Conservation (phyloP, 2,113 vertebrate genomes). For the Oenanthe melanoleuca region DNA sequence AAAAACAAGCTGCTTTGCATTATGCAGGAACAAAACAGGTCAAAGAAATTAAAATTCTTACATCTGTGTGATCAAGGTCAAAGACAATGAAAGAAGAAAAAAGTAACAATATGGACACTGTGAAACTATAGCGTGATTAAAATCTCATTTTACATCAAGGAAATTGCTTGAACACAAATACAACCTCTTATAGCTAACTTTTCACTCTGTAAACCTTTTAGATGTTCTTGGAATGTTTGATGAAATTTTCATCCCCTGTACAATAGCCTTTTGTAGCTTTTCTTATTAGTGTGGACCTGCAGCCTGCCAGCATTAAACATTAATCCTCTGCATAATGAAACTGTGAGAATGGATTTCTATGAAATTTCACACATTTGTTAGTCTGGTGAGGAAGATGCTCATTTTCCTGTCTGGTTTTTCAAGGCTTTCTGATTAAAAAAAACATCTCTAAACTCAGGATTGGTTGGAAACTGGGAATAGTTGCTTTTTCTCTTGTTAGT, state of each 20-base stretch:
- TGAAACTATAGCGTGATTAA: slow-evolving; percentile 21
- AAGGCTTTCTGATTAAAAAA: slow-evolving; percentile 43
- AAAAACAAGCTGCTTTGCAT: not conserved
- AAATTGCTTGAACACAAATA: slow-evolving; percentile 51
- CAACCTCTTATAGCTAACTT: slow-evolving; percentile 32
- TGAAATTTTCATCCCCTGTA: slow-evolving; percentile 55
- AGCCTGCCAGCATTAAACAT: slow-evolving; percentile 62
- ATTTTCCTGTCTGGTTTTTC: slow-evolving; percentile 52
- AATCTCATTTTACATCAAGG: slow-evolving; percentile 11
- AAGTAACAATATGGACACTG: not conserved
- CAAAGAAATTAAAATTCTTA: not conserved
- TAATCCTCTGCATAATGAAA: slow-evolving; percentile 69
- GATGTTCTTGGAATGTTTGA: slow-evolving; percentile 60
- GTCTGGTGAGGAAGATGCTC: slow-evolving; percentile 50
- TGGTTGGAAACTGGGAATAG: not conserved
- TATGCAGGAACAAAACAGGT: not conserved
- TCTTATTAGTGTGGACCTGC: slow-evolving; percentile 57
- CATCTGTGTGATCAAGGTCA: not conserved
- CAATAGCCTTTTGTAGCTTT: slow-evolving; percentile 62
- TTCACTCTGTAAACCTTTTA: slow-evolving; percentile 41
- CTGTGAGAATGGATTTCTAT: slow-evolving; percentile 56
- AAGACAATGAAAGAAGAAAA: not conserved
- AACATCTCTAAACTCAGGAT: not conserved
- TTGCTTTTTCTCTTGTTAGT: not conserved
- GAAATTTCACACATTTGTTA: slow-evolving; percentile 68